Conservation (phyloP, 2,797 vertebrate species). For the Schizothorax lantsangensis region DNA sequence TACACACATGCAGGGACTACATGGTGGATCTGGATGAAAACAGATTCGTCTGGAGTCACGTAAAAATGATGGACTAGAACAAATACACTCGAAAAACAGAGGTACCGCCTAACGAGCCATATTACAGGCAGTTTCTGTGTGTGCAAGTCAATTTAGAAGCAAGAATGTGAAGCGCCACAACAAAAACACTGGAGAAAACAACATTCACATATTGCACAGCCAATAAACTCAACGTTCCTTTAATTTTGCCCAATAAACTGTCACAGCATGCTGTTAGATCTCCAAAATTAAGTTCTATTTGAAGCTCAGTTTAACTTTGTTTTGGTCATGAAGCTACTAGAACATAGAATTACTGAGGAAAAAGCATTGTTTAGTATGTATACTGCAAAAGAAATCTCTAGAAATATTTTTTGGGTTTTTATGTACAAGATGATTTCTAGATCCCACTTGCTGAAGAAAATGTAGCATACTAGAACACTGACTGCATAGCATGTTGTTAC, state of each 20-base stretch:
- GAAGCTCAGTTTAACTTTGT: slow-evolving; percentile 13
- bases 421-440: not conserved
- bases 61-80: not conserved
- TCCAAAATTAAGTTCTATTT: slow-evolving; percentile 23
- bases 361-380: not conserved
- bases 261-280: slow-evolving; percentile 1
- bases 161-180: not conserved
- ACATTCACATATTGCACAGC: slow-evolving; percentile 16
- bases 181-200: not conserved
- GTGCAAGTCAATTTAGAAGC: not conserved
- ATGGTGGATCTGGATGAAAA: slow-evolving; percentile 23
- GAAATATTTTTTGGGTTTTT: not conserved
- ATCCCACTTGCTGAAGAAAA: not conserved
- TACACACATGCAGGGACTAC: slow-evolving; percentile 6
- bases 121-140: not conserved
- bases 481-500: not conserved
- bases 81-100: not conserved
- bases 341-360: not conserved
- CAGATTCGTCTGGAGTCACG: slow-evolving; percentile 5
- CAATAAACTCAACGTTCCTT: slow-evolving; percentile 11
- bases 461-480: not conserved
- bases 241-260: slow-evolving; percentile 31
- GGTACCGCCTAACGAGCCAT: not conserved
- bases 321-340: slow-evolving; percentile 10
- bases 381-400: not conserved